phyloP scores from a whole-genome alignment of 2,113 vertebrate genomes.

The Stercorarius parasiticus region DNA sequence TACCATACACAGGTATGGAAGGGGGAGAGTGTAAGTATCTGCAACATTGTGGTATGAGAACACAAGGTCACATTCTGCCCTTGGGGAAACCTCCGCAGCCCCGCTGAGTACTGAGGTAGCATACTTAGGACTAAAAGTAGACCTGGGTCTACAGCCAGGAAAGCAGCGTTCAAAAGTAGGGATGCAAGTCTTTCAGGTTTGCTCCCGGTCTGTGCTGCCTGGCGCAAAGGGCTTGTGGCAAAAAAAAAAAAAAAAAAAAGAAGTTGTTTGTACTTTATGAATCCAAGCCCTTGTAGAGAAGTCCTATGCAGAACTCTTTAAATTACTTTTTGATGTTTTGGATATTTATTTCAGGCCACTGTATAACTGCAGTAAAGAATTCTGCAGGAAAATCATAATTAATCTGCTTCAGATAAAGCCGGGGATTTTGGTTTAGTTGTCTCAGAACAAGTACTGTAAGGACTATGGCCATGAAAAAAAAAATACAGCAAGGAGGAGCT shows the following conservation, averaged over 20 bases:
- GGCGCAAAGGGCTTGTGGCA: not conserved
- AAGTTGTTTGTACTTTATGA: not conserved
- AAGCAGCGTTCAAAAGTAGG: not conserved
- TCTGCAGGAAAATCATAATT: not conserved
- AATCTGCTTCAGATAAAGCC: not conserved
- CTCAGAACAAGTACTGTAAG: not conserved
- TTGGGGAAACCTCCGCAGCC: not conserved
- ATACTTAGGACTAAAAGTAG: not conserved
- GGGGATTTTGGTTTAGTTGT: not conserved
- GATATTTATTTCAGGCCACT: not conserved
- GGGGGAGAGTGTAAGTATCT: not conserved
- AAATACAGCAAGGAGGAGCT: not conserved
- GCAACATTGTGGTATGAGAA: not conserved
- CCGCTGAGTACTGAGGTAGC: not conserved
- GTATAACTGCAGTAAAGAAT: not conserved
- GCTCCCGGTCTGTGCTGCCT: not conserved
- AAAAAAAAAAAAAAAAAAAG: not conserved
- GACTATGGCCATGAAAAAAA: not conserved
- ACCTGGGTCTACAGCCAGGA: not conserved
- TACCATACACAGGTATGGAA: not conserved
- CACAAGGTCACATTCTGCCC: not conserved
- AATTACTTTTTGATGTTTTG: not conserved
- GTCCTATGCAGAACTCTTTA: not conserved
- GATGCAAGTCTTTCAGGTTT: constrained; percentile 18
- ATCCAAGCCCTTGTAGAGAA: not conserved